Base-by-base conservation (phyloP, 2,113 vertebrate species). In the Hippocampus abdominalis region DNA sequence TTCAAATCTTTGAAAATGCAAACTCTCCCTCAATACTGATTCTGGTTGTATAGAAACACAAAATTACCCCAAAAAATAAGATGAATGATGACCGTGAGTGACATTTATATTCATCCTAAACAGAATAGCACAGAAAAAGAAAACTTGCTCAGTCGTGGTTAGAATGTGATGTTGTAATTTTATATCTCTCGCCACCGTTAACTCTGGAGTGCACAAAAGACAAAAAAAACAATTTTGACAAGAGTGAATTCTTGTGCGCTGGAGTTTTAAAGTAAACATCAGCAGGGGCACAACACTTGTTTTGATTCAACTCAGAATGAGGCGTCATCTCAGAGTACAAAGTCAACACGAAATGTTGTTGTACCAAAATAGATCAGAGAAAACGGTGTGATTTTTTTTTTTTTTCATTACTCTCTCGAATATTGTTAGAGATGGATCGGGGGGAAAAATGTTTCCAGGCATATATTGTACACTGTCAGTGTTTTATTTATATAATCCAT, bases 401-500 rank as follows among this genome's bases (percentile, higher is more conserved):
- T 16, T 4, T 9, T 5, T 36, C 32, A 21, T 62, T 64, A 44
- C 23, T 42, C 39, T 23, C 39, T 42, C 42, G 4, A 42, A 42
- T 64, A 42, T 10, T 1, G 23, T 15, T 3, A 46, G 42, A 23
- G 63, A 64, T 46, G 42, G 7, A 44, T 23, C 42, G 3, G 20
- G 11, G 39, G 39, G 39, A 64, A 21, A 64, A 18, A 25, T 15
- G 5, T 46, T 44, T 44, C 13, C n/a, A 15, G 15, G 63, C 63
- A 25, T 16, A 64, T 64, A 62, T 36, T 11, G 39, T 62, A 64
- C 42, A 27, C 15, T 46, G n/a, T 42, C 5, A 27, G 63, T 64
- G 42, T 46, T 64, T 64, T 64, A 64, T 64, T 64, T 64, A 64
- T 64, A 40, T 69, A 68, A 81, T 77, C 72, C 53, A 59, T 27